Evolutionary conservation across 2,888 invertebrate species (phyloP).

Genomic region (Meteorus colon): DNA sequence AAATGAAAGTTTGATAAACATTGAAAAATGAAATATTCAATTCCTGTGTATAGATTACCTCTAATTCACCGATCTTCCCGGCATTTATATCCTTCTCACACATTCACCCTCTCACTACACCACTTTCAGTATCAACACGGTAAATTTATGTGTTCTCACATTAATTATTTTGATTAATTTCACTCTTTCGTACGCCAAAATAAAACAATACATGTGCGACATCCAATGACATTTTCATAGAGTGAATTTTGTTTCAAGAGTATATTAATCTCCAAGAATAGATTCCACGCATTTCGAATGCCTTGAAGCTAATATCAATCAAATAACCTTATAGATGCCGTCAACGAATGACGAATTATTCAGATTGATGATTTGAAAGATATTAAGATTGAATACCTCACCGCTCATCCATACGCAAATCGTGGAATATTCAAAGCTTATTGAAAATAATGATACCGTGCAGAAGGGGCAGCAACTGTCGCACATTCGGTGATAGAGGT

Average conservation of each 20-base stretch:
- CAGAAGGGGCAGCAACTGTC: conserved; percentile 51
- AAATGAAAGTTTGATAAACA: background rate
- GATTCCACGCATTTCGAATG: background rate
- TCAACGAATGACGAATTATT: background rate
- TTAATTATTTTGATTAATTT: background rate
- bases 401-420: background rate
- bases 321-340: background rate
- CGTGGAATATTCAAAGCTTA: background rate
- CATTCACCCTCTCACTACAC: too few relatives aligned
- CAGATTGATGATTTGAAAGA: background rate
- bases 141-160: background rate
- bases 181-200: background rate
- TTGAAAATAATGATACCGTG: conserved; percentile 48
- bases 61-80: too few relatives aligned
- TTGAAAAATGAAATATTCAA: background rate
- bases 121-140: background rate
- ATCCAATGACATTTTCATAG: background rate
- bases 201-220: background rate
- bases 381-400: conserved; percentile 6
- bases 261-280: background rate
- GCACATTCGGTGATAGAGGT: conserved; percentile 50
- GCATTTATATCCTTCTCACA: too few relatives aligned
- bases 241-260: background rate
- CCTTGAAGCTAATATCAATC: background rate
- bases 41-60: too few relatives aligned